Percentiles rank a stretch among this genome's conserved stretches.
Evolutionary conservation across 1,140 invertebrate genomes (phyloP).

Genomic region (Andricus grossulariae): DNA sequence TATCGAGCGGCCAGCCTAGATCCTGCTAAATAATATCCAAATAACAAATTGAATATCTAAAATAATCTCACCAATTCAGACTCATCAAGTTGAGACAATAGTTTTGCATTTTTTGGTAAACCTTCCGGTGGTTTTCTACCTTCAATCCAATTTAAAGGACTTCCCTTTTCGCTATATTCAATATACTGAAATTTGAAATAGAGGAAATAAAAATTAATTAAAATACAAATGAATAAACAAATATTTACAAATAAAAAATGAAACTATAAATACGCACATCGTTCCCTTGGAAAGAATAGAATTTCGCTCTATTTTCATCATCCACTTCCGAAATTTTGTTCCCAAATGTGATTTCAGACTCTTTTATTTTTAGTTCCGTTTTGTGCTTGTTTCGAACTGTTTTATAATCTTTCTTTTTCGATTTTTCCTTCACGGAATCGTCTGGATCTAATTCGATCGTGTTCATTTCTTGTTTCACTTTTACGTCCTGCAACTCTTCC

Average conservation of each 20-base stretch:
- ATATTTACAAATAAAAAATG: neutral
- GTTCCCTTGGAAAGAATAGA: slow-evolving; percentile 59
- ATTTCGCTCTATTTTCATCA: slow-evolving; percentile 44
- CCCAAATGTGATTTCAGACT: slow-evolving; percentile 30
- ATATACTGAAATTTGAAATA: slow-evolving; percentile 56
- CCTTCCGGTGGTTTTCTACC: slow-evolving; percentile 56
- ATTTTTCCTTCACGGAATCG: slow-evolving; percentile 21
- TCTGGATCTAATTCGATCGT: neutral
- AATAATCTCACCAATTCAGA: slow-evolving; percentile 52
- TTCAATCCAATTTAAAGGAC: slow-evolving; percentile 65
- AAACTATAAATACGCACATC: slow-evolving; percentile 52
- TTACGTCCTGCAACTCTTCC: neutral
- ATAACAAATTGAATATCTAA: neutral
- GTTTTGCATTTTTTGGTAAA: slow-evolving; percentile 57
- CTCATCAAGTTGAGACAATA: slow-evolving; percentile 43
- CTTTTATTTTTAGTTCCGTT: slow-evolving; percentile 22
- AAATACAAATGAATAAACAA: neutral
- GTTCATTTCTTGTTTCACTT: slow-evolving; percentile 1
- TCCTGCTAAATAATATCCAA: neutral
- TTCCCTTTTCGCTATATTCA: slow-evolving; percentile 58
- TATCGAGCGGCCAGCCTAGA: no score
- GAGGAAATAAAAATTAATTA: neutral
- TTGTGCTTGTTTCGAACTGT: slow-evolving; percentile 15
- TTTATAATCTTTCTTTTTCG: slow-evolving; percentile 38
- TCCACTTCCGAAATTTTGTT: slow-evolving; percentile 37